These are phyloP conservation scores for Monodelphis domestica DNA, from an alignment of 2,797 vertebrate species.

Conservation along the genomic window DNA sequence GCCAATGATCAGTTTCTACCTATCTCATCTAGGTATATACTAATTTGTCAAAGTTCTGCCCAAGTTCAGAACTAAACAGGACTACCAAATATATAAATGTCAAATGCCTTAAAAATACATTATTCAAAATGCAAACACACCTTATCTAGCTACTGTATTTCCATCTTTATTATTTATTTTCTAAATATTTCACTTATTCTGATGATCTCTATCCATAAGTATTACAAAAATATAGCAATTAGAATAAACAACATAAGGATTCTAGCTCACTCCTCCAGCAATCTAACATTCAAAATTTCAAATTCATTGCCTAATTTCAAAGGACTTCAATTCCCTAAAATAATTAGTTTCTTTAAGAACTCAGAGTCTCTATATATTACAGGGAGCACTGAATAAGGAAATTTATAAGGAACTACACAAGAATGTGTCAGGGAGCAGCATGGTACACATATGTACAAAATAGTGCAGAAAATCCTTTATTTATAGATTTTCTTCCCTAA, in stretches of 20 bases:
- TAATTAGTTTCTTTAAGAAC: background rate
- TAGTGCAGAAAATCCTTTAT: background rate
- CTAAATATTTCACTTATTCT: constrained; percentile 22
- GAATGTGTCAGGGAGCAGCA: background rate
- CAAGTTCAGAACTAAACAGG: constrained; percentile 16
- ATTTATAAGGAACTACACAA: background rate
- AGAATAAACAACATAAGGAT: background rate
- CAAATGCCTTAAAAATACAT: constrained; percentile 39
- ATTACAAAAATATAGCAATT: background rate
- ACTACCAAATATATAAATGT: constrained; percentile 25
- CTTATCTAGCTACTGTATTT: constrained; percentile 35
- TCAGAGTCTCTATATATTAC: background rate
- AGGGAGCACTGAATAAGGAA: background rate
- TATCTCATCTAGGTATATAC: background rate
- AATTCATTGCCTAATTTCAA: background rate
- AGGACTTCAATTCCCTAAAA: background rate
- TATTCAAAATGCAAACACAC: constrained; percentile 46
- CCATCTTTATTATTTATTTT: constrained; percentile 4
- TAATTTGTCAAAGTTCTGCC: background rate
- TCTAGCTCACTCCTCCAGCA: background rate
- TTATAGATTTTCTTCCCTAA: background rate
- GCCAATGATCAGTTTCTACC: background rate
- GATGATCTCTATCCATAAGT: constrained; percentile 15
- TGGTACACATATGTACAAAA: background rate
- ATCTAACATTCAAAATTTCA: background rate